Evolutionary conservation across 2,888 invertebrate species (phyloP), one percentile per base, ranked within the genome.

Genomic region (Noctua fimbriata): DNA sequence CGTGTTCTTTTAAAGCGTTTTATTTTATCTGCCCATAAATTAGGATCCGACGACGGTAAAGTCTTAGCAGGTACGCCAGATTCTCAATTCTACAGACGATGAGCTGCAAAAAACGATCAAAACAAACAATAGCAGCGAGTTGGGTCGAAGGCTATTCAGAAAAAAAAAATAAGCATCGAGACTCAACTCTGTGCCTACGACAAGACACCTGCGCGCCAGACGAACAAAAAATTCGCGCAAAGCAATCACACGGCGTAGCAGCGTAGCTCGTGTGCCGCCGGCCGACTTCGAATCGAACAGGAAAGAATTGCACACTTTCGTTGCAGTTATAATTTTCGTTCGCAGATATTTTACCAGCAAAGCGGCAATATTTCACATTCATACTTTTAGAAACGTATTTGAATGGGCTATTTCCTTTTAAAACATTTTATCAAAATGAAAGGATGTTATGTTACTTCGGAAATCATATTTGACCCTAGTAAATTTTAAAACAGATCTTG

Each of bases 171-270:
- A 77, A 92, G 88, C 90, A 88, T 89, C 88, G 89, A 90, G 89
- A 91, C 91, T 89, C 86, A 89, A 89, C 89, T 86, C 82, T 88
- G 90, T 89, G 90, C 91, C 90, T 91, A 89, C 90, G 89, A 89
- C 88, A 90, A 94, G 92, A 93, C 95, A 95, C 95, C 95, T 95
- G 95, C 94, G 93, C 92, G 92, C 93, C 94, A 95, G 95, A 95
- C 95, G 91, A 90, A 89, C 93, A 95, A 95, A 96, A 95, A 95
- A 95, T 93, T 92, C 92, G 91, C 92, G 91, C 91, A 91, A 91
- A 91, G 90, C 91, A 92, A 92, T 92, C 91, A 89, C 86, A 86
- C 88, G 87, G 73, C 81, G 75, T 49, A 76, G 73, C 79, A 73
- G 79, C 73, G 82, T 76, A 82, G 83, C 73, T 79, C 82, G 82